Base-by-base conservation (phyloP, 92 coral and sea anemone species). In the Heteractis magnifica region DNA sequence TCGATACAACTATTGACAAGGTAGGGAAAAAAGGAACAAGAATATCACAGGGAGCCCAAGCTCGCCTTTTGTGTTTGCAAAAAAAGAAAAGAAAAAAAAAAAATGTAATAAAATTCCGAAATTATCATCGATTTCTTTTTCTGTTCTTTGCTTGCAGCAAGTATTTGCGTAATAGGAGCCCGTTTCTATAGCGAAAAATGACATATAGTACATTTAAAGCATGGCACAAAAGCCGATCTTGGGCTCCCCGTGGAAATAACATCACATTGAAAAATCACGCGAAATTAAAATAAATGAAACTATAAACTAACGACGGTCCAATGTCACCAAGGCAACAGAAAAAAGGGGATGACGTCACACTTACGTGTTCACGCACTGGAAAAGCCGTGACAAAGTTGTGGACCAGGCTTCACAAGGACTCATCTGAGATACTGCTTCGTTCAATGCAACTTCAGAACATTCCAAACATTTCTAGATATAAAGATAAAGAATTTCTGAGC, bases 381-480 rank as follows among this genome's bases (percentile, higher is more conserved):
- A 96, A 76, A 96, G 90, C 77, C 99, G 89, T 51, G 94, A 76
- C 21, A 96, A 79, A 23, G 99, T 94, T 20, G 99, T 96, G 34
- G 99, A 89, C 99, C 99, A 96, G 49, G 99, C 99, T 78, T 96
- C 99, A 53, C 99, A 96, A 3, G 98, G 99, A 75, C 92, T 96
- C 99, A 96, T 96, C 84, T 96, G 99, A 0, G 97, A 93, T n/a
- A 93, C 97, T 55, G 99, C 99, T 86, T 96, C 99, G 65, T 89
- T 94, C 44, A 96, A 89, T 11, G 98, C 98, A 11, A 96, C 97
- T 77, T 96, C 99, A 3, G 94, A 89, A 76, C 99, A 96, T 77
- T 80, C 85, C 81, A 96, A 91, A 49, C 99, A 96, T 89, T 90
- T 94, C 99, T 96, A 76, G 13, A 82, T 23, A 75, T 18, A 34